These are phyloP conservation scores for Lithophane leautieri DNA, from an alignment of 2,888 invertebrate genomes.

Conservation along the genomic window DNA sequence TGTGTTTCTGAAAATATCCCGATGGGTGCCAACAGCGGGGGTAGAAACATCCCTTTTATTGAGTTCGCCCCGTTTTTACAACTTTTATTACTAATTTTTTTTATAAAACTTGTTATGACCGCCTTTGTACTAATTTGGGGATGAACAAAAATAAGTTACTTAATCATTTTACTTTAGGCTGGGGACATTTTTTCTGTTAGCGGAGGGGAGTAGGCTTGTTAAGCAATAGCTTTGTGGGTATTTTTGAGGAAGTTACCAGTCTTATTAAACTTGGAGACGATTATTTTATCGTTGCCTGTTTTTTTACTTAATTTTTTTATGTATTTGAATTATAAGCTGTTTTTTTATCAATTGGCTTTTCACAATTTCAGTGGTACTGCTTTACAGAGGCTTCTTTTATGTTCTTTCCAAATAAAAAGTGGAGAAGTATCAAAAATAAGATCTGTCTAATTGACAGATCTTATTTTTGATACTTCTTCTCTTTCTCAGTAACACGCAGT, in stretches of 20 bases:
- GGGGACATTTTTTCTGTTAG: constrained; percentile 16
- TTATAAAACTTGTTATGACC: constrained; percentile 56
- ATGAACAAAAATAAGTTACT: constrained; percentile 64
- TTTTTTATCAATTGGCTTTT: not conserved
- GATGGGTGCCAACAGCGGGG: constrained; percentile 53
- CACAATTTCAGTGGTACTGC: no score
- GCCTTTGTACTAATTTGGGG: constrained; percentile 54
- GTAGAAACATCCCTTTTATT: constrained; percentile 64
- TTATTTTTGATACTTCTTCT: no score
- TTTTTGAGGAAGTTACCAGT: constrained; percentile 34
- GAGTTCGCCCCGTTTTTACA: constrained; percentile 62
- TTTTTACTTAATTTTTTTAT: constrained; percentile 1
- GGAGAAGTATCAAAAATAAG: not conserved
- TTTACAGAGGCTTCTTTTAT: not conserved
- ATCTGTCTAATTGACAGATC: no score
- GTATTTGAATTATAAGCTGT: not conserved
- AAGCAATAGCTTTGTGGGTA: constrained; percentile 27
- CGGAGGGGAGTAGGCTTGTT: constrained; percentile 35
- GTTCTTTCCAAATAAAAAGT: not conserved
- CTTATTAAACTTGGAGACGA: constrained; percentile 32
- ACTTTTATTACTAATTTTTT: constrained; percentile 62
- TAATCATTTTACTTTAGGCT: constrained; percentile 60
- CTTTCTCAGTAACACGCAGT: no score
- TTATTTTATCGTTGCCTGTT: constrained; percentile 22
- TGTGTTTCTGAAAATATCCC: constrained; percentile 62